Conservation (phyloP, 2,888 invertebrate genomes). For the Pemphredon lugubris region DNA sequence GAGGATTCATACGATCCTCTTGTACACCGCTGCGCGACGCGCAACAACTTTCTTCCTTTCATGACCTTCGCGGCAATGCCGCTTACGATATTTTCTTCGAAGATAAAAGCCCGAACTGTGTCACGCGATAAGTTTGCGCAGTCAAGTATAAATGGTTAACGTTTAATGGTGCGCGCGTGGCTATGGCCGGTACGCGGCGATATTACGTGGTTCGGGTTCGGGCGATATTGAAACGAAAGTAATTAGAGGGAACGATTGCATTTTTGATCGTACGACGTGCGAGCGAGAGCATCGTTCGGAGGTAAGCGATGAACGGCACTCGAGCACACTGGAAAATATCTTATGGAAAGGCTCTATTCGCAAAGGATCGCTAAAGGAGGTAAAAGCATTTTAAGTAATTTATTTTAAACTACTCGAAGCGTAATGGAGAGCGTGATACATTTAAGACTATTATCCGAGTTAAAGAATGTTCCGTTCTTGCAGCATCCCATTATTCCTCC, state of each 20-base stretch:
- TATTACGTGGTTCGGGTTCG: no score
- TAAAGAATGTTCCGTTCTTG: no score
- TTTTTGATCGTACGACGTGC: no score
- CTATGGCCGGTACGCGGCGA: no score
- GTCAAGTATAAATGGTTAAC: no score
- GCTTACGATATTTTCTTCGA: not conserved
- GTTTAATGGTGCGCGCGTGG: no score
- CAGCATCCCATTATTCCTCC: not conserved
- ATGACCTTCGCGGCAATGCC: conserved; percentile 31
- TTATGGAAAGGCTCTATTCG: not conserved
- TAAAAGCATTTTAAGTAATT: not conserved
- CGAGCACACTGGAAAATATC: not conserved
- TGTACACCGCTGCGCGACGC: conserved; percentile 13
- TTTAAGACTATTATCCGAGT: not conserved
- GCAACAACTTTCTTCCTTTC: conserved; percentile 52
- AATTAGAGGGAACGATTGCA: no score
- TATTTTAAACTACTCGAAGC: not conserved
- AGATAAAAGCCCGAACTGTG: conserved; percentile 10
- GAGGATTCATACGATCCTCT: conserved; percentile 53
- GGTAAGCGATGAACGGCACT: not conserved
- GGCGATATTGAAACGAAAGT: no score
- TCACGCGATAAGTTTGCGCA: conserved; percentile 19
- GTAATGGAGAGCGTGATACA: not conserved
- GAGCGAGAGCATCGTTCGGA: no score
- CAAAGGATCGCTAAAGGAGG: not conserved